Evolutionary conservation across 1,140 invertebrate genomes (phyloP).

Genomic region (Phthorimaea operculella): DNA sequence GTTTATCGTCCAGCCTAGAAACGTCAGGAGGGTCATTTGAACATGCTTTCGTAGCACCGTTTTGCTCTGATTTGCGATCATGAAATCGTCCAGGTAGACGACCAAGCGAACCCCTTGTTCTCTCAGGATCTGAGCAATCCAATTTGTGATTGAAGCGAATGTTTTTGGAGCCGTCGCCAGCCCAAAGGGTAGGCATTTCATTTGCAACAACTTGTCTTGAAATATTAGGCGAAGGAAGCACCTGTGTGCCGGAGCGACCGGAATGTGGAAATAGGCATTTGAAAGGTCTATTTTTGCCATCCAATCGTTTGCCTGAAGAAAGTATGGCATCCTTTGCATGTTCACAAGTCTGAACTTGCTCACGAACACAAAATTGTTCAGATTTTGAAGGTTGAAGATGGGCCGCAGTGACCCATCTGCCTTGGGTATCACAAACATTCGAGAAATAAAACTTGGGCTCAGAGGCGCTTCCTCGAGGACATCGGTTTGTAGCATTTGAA

Average conservation of each 20-base stretch:
- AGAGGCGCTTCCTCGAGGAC: constrained; percentile 6
- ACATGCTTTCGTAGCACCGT: constrained; percentile 13
- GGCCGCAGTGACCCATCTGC: constrained; percentile 9
- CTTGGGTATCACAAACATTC: constrained; percentile 14
- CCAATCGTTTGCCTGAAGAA: constrained; percentile 28
- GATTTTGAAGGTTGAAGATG: constrained; percentile 12
- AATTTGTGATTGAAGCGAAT: constrained; percentile 22
- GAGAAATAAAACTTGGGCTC: constrained; percentile 11
- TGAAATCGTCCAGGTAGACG: constrained; percentile 35
- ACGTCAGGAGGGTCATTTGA: constrained; percentile 8
- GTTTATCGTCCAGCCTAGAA: constrained; percentile 14
- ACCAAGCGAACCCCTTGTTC: constrained; percentile 17
- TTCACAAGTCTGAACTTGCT: constrained; percentile 27
- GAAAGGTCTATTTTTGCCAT: constrained; percentile 25
- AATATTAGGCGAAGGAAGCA: constrained; percentile 23
- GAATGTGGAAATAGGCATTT: constrained; percentile 30
- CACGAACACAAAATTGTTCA: constrained; percentile 12
- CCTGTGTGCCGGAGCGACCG: constrained; percentile 22
- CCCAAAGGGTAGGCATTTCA: constrained; percentile 24
- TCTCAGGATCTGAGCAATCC: constrained; percentile 25
- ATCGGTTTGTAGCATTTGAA: constrained; percentile 10
- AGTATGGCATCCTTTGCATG: constrained; percentile 21
- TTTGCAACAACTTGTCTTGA: constrained; percentile 19
- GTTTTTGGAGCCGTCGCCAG: constrained; percentile 20
- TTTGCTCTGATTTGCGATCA: constrained; percentile 22